These are phyloP conservation scores for Neogobius melanostomus DNA, from an alignment of 2,113 vertebrate species.

Conservation along the genomic window DNA sequence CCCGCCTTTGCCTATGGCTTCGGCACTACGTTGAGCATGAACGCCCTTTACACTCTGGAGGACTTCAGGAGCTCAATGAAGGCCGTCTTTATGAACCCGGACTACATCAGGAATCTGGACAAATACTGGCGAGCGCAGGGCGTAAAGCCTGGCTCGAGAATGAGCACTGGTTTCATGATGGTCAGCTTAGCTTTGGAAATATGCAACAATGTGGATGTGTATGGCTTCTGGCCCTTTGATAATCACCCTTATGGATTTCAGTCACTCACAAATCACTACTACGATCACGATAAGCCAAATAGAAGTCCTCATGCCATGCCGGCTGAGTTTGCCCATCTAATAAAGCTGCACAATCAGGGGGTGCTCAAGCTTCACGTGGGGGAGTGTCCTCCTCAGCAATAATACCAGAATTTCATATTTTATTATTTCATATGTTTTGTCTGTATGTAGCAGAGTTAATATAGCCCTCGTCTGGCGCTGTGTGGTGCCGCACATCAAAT, in stretches of 20 bases:
- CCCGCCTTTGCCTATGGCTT: conserved; percentile 87
- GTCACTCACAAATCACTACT: conserved; percentile 90
- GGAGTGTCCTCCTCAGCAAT: conserved; percentile 69
- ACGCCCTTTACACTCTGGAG: conserved; percentile 81
- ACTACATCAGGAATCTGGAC: conserved; percentile 82
- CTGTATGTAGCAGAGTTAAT: background rate
- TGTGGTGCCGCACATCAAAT: no score
- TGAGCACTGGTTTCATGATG: conserved; percentile 92
- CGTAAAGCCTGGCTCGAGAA: conserved; percentile 73
- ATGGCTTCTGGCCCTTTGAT: conserved; percentile 94
- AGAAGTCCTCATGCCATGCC: conserved; percentile 88
- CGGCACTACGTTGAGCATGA: conserved; percentile 84
- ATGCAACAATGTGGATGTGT: conserved; percentile 86
- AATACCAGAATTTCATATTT: no score
- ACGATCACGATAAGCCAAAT: conserved; percentile 83
- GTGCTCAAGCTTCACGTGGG: conserved; percentile 87
- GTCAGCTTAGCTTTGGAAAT: conserved; percentile 87
- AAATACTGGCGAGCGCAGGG: conserved; percentile 87
- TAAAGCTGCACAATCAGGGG: conserved; percentile 86
- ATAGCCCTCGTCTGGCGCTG: no score
- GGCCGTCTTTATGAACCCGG: conserved; percentile 86
- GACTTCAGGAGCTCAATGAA: conserved; percentile 78
- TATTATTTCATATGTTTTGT: background rate
- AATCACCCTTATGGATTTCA: conserved; percentile 71
- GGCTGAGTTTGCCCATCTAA: conserved; percentile 84